Percentiles rank a stretch among this genome's conserved stretches.
phyloP scores from a whole-genome alignment of 1,140 invertebrate species.

The Campoletis sonorensis region DNA sequence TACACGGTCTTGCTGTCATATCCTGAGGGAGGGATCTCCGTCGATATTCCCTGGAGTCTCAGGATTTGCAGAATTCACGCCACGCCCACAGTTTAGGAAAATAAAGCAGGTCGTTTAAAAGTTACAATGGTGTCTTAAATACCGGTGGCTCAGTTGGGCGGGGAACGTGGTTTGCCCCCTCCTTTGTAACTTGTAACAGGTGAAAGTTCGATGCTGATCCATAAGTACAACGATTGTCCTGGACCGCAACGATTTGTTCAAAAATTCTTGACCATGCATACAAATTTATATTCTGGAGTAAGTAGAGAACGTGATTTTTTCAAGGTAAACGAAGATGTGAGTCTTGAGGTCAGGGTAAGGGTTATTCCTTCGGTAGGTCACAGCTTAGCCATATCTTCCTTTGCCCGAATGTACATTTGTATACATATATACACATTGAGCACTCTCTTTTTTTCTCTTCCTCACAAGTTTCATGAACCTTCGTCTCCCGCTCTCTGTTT shows the following conservation, averaged over 20 bases:
- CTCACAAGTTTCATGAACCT: background rate
- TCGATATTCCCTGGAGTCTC: conserved; percentile 19
- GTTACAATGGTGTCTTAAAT: conserved; percentile 58
- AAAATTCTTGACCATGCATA: background rate
- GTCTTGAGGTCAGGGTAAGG: no score
- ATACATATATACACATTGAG: background rate
- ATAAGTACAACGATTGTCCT: conserved; percentile 23
- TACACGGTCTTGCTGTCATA: background rate
- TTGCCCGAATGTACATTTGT: background rate
- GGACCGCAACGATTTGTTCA: background rate
- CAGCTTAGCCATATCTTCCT: background rate
- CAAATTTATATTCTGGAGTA: no score
- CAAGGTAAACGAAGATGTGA: no score
- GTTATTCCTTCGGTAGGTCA: conserved; percentile 18
- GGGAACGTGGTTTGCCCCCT: background rate
- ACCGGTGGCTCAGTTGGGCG: conserved; percentile 34
- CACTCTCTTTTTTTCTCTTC: background rate
- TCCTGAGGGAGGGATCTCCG: conserved; percentile 2
- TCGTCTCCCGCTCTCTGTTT: conserved; percentile 20
- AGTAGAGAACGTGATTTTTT: no score
- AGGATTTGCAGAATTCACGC: conserved; percentile 58
- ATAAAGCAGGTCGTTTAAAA: conserved; percentile 63
- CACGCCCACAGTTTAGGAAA: conserved; percentile 68
- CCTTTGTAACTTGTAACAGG: conserved; percentile 23
- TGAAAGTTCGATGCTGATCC: conserved; percentile 45